Evolutionary conservation across 1,140 invertebrate species (phyloP).

Genomic region (Stenopsyche tienmushanensis): DNA sequence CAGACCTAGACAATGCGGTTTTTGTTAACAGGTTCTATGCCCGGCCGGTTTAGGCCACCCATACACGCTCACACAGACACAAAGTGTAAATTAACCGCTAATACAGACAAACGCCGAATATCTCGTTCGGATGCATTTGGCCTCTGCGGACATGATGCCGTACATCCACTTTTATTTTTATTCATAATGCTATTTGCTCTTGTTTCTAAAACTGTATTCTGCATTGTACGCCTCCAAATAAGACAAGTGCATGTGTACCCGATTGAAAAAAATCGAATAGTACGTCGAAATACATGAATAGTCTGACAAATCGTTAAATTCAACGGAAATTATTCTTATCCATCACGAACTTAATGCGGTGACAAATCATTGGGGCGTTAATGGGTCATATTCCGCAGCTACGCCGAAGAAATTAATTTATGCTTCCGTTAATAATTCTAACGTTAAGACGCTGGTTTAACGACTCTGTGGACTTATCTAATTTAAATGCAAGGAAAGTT

Average conservation of each 20-base stretch:
- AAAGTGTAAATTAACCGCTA: slow-evolving; percentile 18
- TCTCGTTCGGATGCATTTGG: not conserved
- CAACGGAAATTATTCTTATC: no score
- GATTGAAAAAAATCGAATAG: not conserved
- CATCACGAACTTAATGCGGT: not conserved
- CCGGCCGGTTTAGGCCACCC: slow-evolving; percentile 12
- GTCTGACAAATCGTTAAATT: not conserved
- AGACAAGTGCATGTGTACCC: no score
- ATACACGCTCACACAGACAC: not conserved
- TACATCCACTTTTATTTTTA: not conserved
- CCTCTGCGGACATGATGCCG: not conserved
- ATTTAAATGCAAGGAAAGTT: no score
- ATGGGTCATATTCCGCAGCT: no score
- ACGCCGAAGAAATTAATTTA: no score
- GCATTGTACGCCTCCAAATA: no score
- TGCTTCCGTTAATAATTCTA: no score
- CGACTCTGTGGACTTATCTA: no score
- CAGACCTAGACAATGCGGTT: slow-evolving; percentile 41
- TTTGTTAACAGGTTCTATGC: slow-evolving; percentile 26
- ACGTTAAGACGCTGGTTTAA: no score
- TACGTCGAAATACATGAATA: not conserved
- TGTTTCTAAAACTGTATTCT: no score
- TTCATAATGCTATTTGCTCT: not conserved
- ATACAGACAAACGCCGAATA: not conserved
- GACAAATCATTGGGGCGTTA: not conserved